A percentile compares a stretch with the other conserved stretches of the same genome.
phyloP scores from a whole-genome alignment of 2,888 invertebrate species.

The Caenorhabditis sp. region DNA sequence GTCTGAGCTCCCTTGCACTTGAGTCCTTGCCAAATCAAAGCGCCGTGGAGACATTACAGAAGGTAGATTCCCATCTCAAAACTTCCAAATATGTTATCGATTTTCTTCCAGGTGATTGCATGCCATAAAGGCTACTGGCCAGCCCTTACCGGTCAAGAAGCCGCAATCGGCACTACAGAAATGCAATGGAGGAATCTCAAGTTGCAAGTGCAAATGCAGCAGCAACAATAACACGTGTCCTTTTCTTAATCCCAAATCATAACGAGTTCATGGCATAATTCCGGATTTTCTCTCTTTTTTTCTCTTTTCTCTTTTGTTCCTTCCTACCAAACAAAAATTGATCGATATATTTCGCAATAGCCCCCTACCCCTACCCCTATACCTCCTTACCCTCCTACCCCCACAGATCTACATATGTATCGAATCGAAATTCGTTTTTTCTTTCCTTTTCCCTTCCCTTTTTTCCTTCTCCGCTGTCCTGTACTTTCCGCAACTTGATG shows the following conservation, averaged over 20 bases:
- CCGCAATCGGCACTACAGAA: slow-evolving; percentile 76
- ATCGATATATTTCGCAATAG: too few relatives aligned
- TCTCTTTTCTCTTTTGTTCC: too few relatives aligned
- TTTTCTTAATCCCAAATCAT: not conserved
- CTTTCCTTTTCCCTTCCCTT: not conserved
- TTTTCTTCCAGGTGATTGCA: slow-evolving; percentile 79
- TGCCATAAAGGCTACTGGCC: slow-evolving; percentile 82
- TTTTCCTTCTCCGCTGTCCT: slow-evolving; percentile 10
- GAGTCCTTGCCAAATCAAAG: slow-evolving; percentile 72
- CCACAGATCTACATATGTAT: slow-evolving; percentile 42
- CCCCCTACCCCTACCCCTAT: too few relatives aligned
- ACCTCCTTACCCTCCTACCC: not conserved
- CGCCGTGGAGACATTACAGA: slow-evolving; percentile 81
- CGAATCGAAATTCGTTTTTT: not conserved
- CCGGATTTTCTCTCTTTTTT: too few relatives aligned
- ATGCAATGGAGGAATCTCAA: slow-evolving; percentile 74
- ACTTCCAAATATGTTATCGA: too few relatives aligned
- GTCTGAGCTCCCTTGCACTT: slow-evolving; percentile 70
- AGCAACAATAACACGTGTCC: slow-evolving; percentile 10
- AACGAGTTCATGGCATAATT: slow-evolving; percentile 51
- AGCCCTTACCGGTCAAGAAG: slow-evolving; percentile 75
- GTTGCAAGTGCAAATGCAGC: slow-evolving; percentile 62
- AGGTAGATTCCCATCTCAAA: too few relatives aligned
- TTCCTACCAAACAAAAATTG: slow-evolving; percentile 10
- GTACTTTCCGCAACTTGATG: slow-evolving; percentile 25